Percentiles rank a stretch among this genome's conserved stretches.
Conservation (phyloP, 2,113 vertebrate species). For the Macrotus californicus region DNA sequence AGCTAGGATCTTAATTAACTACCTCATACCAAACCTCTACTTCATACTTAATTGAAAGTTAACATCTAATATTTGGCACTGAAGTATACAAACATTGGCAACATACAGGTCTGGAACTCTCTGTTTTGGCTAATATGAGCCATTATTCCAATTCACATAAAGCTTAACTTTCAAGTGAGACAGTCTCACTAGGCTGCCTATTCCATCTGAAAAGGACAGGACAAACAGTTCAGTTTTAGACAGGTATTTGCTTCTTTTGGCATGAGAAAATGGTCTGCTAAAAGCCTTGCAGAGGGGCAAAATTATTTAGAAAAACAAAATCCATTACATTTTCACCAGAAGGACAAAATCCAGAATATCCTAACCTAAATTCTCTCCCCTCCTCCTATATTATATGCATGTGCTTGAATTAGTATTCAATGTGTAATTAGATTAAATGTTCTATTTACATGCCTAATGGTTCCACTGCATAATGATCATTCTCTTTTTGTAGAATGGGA, state of each 20-base stretch:
- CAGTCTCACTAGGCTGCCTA: not conserved
- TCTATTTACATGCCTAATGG: not conserved
- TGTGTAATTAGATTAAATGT: not conserved
- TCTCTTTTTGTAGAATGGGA: not conserved
- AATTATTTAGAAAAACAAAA: not conserved
- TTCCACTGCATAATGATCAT: not conserved
- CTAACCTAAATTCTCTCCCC: slow-evolving; percentile 10
- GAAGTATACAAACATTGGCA: not conserved
- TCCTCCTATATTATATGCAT: not conserved
- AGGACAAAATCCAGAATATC: not conserved
- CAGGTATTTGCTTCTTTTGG: not conserved
- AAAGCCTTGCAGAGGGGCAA: not conserved
- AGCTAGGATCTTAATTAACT: not conserved
- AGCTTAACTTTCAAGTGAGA: slow-evolving; percentile 17
- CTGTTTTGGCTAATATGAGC: not conserved
- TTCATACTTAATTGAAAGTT: not conserved
- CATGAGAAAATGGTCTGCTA: not conserved
- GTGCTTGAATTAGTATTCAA: not conserved
- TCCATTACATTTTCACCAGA: not conserved
- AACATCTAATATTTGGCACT: slow-evolving; percentile 9
- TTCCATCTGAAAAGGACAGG: slow-evolving; percentile 38
- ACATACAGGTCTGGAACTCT: not conserved
- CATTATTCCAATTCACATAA: slow-evolving; percentile 16
- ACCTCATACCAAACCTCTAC: not conserved
- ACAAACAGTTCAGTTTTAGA: slow-evolving; percentile 15